Evolutionary conservation across 2,113 vertebrate species (phyloP).

Genomic region (Ptyas mucosa): DNA sequence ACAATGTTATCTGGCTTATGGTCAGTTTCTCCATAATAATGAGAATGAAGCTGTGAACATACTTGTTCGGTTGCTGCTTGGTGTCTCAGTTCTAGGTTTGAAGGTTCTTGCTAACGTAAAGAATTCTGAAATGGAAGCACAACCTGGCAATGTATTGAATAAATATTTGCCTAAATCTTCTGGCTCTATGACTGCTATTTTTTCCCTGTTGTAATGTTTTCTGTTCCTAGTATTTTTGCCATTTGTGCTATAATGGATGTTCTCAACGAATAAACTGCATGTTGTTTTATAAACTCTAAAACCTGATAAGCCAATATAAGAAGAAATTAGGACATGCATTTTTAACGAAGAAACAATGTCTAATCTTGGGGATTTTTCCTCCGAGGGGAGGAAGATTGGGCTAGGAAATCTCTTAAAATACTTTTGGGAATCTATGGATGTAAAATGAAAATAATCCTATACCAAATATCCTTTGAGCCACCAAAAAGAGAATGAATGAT

Average conservation of each 20-base stretch:
- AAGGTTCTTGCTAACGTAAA: not conserved
- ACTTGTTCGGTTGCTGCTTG: not conserved
- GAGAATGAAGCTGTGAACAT: not conserved
- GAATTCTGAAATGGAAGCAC: not conserved
- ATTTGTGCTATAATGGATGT: not conserved
- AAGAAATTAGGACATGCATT: not conserved
- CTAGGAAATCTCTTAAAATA: not conserved
- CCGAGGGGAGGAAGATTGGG: not conserved
- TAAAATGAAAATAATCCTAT: not conserved
- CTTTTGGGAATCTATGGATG: not conserved
- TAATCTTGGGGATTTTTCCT: not conserved
- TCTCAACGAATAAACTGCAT: not conserved
- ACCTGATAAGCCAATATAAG: not conserved
- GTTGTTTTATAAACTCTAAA: not conserved
- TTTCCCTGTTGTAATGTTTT: not conserved
- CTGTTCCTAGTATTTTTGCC: not conserved
- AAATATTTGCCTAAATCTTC: constrained; percentile 31
- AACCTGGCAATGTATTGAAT: constrained; percentile 46
- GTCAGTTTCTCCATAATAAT: not conserved
- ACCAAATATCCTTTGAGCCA: not conserved
- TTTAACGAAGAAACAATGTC: not conserved
- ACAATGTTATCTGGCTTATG: not conserved
- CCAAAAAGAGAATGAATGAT: not conserved
- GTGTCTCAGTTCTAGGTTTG: not conserved
- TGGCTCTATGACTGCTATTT: not conserved